Percentiles rank a stretch among this genome's conserved stretches.
Conservation (phyloP, 2,113 vertebrate species). For the Thryonomys swinderianus region DNA sequence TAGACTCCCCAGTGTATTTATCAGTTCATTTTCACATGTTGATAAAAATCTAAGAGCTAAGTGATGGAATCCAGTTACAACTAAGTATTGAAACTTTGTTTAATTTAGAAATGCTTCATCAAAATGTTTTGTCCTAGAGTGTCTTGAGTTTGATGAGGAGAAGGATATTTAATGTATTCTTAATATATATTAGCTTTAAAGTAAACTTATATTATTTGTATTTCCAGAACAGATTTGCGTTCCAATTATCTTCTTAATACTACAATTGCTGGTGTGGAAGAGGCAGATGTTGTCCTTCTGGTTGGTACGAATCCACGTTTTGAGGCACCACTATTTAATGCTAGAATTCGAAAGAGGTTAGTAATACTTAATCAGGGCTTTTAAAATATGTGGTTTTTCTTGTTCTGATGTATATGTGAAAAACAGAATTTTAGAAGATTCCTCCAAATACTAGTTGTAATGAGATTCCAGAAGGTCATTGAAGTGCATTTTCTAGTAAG, state of each 20-base stretch:
- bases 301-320: slow-evolving; percentile 98
- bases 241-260: slow-evolving; percentile 98
- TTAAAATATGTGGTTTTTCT: slow-evolving; percentile 4
- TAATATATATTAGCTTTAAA: not conserved
- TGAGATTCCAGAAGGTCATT: slow-evolving; percentile 1
- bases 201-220: slow-evolving; percentile 37
- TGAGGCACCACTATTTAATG: slow-evolving; percentile 97
- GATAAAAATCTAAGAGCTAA: not conserved
- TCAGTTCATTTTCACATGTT: not conserved
- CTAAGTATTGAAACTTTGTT: slow-evolving; percentile 36
- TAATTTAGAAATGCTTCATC: not conserved
- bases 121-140: not conserved
- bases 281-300: slow-evolving; percentile 94
- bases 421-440: slow-evolving; percentile 22
- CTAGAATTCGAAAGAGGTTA: slow-evolving; percentile 97
- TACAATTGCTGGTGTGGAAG: slow-evolving; percentile 96
- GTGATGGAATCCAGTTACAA: not conserved
- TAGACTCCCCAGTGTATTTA: not conserved
- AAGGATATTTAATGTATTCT: not conserved
- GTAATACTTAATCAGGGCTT: slow-evolving; percentile 60
- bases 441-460: not conserved
- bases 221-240: slow-evolving; percentile 93
- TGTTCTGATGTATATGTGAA: not conserved
- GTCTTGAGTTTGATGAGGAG: not conserved
- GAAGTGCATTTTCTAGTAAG: not conserved